Evolutionary conservation across 2,888 invertebrate genomes (phyloP), one percentile per base, ranked within the genome.

Genomic region (Macrophya annulata): DNA sequence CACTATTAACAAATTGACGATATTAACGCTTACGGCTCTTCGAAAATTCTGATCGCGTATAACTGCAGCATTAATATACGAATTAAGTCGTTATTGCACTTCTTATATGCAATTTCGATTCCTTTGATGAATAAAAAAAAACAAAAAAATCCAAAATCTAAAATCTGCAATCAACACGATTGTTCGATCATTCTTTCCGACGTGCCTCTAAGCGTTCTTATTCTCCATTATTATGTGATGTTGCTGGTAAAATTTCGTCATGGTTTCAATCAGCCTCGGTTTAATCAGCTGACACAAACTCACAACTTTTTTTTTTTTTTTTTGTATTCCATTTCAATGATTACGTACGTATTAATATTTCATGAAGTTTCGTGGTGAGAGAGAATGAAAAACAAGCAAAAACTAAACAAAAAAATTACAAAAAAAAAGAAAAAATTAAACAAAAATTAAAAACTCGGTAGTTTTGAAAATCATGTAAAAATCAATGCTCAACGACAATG

Each of bases 401-500:
- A 62, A 8, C n/a, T 5, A 71, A 71, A 37, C 21, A 48, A 82
- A 85, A 59, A 25, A 40, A 77, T 40, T 40, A 55, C 76, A 82
- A 31, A 77, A 59, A 81, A 59, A 55, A 4, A 6, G 25, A 51
- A 43, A 71, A 68, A 25, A n/a, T 21, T 21, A 45, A 31, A n/a
- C n/a, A n/a, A 65, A 31, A 85, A n/a, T 12, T 37, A 83, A 55
- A 86, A 87, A 87, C 85, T 85, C 87, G 88, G 84, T 87, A 87
- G 88, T 87, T 87, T 15, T n/a, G 21, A 45, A 72, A 72, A 72
- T 72, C 43, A 74, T 87, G 68, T 21, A 86, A 84, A 88, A 89
- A 88, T 88, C 87, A 85, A 88, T 89, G 89, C 90, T 89, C 89
- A 90, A 89, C 87, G 79, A 76, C 48, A 79, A 79, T 79, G 48